phyloP scores from a whole-genome alignment of 2,888 invertebrate species.

The Trachelus tabidus region DNA sequence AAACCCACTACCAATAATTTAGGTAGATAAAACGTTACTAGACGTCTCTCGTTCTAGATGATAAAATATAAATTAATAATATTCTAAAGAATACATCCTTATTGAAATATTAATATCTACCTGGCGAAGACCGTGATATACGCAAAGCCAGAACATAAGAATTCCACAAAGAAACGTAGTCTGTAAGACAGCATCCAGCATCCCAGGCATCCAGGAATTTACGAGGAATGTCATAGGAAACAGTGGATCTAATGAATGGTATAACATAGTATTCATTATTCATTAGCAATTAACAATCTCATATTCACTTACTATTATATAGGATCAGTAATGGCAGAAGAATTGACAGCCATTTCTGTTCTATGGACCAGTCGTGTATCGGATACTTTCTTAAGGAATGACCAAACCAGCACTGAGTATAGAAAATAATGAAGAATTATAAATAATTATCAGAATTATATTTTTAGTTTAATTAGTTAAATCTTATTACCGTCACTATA shows the following conservation, averaged over 20 bases:
- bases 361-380: conserved; percentile 94
- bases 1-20: conserved; percentile 88
- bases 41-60: conserved; percentile 84
- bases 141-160: conserved; percentile 93
- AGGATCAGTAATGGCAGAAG: conserved; percentile 87
- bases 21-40: conserved; percentile 89
- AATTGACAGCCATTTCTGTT: conserved; percentile 95
- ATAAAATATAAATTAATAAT: neutral
- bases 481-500: conserved; percentile 81
- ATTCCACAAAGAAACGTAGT: conserved; percentile 89
- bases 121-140: conserved; percentile 95
- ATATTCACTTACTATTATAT: conserved; percentile 83
- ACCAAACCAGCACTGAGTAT: conserved; percentile 90
- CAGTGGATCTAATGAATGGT: conserved; percentile 81
- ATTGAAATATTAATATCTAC: conserved; percentile 64
- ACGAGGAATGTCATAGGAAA: conserved; percentile 91
- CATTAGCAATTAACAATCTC: neutral
- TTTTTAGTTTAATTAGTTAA: neutral
- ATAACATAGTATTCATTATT: conserved; percentile 13
- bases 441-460: neutral
- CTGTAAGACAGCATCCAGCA: conserved; percentile 91
- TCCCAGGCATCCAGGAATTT: conserved; percentile 91
- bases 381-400: conserved; percentile 89
- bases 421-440: conserved; percentile 28
- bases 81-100: neutral